A percentile compares a stretch with the other conserved stretches of the same genome.
phyloP scores from a whole-genome alignment of 2,113 vertebrate species.

The Dicrurus megarhynchus region DNA sequence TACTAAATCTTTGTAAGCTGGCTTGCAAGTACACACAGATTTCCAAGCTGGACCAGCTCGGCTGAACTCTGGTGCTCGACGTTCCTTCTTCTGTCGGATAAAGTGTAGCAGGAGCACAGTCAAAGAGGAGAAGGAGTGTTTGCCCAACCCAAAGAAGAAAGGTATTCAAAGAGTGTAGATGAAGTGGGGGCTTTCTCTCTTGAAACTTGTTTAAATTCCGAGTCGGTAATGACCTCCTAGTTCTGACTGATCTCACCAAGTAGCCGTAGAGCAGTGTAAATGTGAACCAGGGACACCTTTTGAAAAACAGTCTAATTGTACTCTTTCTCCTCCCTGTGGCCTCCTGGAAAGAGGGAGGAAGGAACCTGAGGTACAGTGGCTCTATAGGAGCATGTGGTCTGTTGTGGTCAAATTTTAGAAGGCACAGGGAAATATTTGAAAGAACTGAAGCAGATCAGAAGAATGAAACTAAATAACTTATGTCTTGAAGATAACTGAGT shows the following conservation, averaged over 20 bases:
- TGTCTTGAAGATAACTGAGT: conserved; percentile 5
- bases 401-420: background rate
- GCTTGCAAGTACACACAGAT: conserved; percentile 87
- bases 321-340: background rate
- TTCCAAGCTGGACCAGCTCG: conserved; percentile 78
- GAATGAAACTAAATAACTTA: background rate
- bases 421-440: conserved; percentile 1
- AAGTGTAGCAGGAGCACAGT: conserved; percentile 81
- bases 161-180: conserved; percentile 59
- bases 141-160: conserved; percentile 84
- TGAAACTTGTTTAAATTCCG: background rate
- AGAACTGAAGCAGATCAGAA: background rate
- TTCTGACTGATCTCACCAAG: background rate
- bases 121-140: conserved; percentile 82
- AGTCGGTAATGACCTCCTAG: background rate
- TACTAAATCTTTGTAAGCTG: conserved; percentile 70
- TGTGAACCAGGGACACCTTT: background rate
- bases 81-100: conserved; percentile 91
- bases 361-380: background rate
- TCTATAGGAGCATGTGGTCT: background rate
- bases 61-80: conserved; percentile 85
- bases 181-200: background rate
- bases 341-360: background rate
- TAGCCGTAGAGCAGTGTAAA: background rate
- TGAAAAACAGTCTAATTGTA: background rate